Evolutionary conservation across 2,888 invertebrate genomes (phyloP).

Genomic region (Aleiodes leptofemur): DNA sequence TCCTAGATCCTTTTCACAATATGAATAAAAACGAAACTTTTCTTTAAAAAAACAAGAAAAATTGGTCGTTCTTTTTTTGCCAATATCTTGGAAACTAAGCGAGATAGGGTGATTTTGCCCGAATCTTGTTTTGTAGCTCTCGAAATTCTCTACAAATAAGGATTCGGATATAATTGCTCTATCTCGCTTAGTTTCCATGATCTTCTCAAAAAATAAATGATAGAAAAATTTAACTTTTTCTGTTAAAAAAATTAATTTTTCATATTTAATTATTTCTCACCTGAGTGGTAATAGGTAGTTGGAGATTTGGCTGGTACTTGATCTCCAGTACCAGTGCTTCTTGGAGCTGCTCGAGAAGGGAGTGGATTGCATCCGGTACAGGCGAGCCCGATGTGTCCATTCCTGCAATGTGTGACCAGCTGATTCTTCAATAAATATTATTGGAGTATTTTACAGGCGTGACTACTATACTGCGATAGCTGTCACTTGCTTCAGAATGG

Average conservation of each 20-base stretch:
- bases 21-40: too few relatives aligned
- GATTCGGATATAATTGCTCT: too few relatives aligned
- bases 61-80: too few relatives aligned
- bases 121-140: too few relatives aligned
- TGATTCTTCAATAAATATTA: conserved; percentile 20
- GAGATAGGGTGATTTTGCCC: too few relatives aligned
- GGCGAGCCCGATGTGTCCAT: conserved; percentile 74
- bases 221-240: too few relatives aligned
- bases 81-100: too few relatives aligned
- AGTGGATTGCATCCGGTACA: conserved; percentile 74
- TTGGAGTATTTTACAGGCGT: conserved; percentile 45
- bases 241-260: background rate
- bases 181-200: too few relatives aligned
- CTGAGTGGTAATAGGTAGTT: conserved; percentile 81
- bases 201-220: too few relatives aligned
- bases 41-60: too few relatives aligned
- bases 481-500: conserved; percentile 38
- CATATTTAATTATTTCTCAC: conserved; percentile 72
- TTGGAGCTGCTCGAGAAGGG: conserved; percentile 76
- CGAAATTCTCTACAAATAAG: too few relatives aligned
- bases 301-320: conserved; percentile 83
- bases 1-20: too few relatives aligned
- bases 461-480: conserved; percentile 51
- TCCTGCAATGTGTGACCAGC: conserved; percentile 71
- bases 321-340: conserved; percentile 83